Evolutionary conservation across 1,140 invertebrate species (phyloP), one percentile per base, ranked within the genome.

Genomic region (Procambarus clarkii): DNA sequence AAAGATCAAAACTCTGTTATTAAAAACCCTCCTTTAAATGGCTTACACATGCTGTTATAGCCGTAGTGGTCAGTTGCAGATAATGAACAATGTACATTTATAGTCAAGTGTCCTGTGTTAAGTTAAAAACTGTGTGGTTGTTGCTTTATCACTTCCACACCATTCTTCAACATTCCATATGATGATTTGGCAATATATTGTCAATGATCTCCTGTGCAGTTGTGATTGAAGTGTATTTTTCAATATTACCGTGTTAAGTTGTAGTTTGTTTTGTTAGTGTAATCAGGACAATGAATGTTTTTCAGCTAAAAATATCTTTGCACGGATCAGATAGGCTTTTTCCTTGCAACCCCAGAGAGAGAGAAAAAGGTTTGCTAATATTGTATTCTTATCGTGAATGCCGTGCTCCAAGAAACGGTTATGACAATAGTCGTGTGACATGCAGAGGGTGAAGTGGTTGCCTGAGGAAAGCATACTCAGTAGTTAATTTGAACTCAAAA

Each of bases 141-240:
- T 81, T 54, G 50, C 46, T 24, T 21, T 64, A 81, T 34, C 48
- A 58, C 48, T 58, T 15, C 79, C 79, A 81, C 79, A 81, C 79
- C 79, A 58, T 58, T 58, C 79, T 54, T 54, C 48, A 81, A 81
- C 79, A 81, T 81, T 81, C 79, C 79, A 81, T 81, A 58, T 81
- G 54, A 81, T 81, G 79, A 81, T 58, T 81, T 81, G 79, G 79
- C 79, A 81, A 58, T n/a, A 81, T 81, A 74, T 74, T 74, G 79
- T 81, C 79, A 54, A 21, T 81, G 79, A 81, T 81, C 79, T 81
- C 79, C 79, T 54, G 48, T 81, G 54, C 48, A 54, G 24, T 58
- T 81, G 79, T 81, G 79, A 81, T 54, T 81, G 79, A 81, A 81
- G 58, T 81, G 79, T 81, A 34, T 81, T 81, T 81, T 81, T 81